Evolutionary conservation across 2,113 vertebrate species (phyloP), one percentile per base, ranked within the genome.

Genomic region (Salvelinus sp.): DNA sequence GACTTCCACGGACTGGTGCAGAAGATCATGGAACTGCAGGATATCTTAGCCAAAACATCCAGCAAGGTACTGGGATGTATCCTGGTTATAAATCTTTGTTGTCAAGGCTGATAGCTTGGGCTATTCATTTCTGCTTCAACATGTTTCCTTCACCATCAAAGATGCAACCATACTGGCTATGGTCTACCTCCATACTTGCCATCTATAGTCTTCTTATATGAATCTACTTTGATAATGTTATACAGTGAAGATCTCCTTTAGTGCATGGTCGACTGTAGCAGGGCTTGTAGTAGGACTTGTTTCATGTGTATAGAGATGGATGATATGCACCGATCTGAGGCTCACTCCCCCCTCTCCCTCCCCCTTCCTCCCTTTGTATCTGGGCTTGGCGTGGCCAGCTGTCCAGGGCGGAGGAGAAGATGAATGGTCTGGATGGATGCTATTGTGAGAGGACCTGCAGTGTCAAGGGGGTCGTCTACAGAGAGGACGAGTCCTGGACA

Each of bases 21-120:
- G 93, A 98, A 98, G 93, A 99, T 99, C 83, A 99, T 99, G 98
- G 98, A 99, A 79, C 89, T 99, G 38, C 98, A 99, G 88, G 98
- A 99, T 58, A 95, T 98, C 90, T 93, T 99, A 75, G 97, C 98
- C 64, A 99, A 98, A 91, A 99, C 97, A 67, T 98, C 98, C 86
- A 95, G 95, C 91, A 99, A 99, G 97, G 98, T 99, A 96, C 90
- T 48, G 33, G 54, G 10, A 63, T 79, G 58, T 22, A 62, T 62
- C n/a, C 58, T 23, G 58, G 6, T 62, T n/a, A n/a, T 22, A 62
- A 1, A 62, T 2, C 58, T 22, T 9, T 62, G 58, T 62, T 44
- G 38, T 10, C 38, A 44, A 44, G 9, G 38, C 9, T 44, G 9
- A 44, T 44, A 44, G 9, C 38, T 44, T 44, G 9, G 9, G 38